A percentile compares a stretch with the other conserved stretches of the same genome.
Evolutionary conservation across 2,888 invertebrate species (phyloP).

Genomic region (Nezara viridula): DNA sequence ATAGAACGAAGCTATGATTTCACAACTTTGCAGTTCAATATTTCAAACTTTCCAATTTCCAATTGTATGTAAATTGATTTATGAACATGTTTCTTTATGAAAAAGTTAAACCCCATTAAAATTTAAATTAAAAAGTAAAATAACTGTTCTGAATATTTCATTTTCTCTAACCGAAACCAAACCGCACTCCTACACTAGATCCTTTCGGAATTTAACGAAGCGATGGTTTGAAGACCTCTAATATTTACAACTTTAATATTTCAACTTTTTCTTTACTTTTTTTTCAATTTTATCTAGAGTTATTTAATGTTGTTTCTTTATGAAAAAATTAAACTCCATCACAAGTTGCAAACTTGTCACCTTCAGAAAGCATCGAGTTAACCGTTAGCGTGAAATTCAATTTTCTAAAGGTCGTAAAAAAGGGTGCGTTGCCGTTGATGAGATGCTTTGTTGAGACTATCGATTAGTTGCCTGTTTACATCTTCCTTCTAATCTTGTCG

Average conservation of each 20-base stretch:
- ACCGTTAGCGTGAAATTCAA: background rate
- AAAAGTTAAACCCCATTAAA: too few relatives aligned
- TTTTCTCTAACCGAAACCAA: background rate
- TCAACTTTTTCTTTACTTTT: background rate
- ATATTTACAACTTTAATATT: background rate
- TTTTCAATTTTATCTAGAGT: background rate
- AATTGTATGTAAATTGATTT: too few relatives aligned
- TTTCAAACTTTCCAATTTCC: too few relatives aligned
- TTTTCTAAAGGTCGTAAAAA: background rate
- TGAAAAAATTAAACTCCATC: background rate
- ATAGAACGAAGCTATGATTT: too few relatives aligned
- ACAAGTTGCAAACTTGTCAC: background rate
- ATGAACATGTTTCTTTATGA: too few relatives aligned
- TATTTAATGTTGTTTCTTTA: background rate
- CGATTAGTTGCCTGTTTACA: conserved; percentile 2
- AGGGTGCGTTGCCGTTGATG: background rate
- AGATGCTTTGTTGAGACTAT: conserved; percentile 3
- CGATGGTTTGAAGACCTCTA: too few relatives aligned
- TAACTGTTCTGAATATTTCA: too few relatives aligned
- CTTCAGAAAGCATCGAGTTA: background rate
- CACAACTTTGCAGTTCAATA: too few relatives aligned
- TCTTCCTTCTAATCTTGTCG: background rate
- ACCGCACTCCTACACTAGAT: background rate
- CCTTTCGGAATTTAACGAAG: background rate
- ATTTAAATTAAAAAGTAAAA: too few relatives aligned